Evolutionary conservation across 2,888 invertebrate species (phyloP), one percentile per base, ranked within the genome.

Genomic region (Penaeus monodon): DNA sequence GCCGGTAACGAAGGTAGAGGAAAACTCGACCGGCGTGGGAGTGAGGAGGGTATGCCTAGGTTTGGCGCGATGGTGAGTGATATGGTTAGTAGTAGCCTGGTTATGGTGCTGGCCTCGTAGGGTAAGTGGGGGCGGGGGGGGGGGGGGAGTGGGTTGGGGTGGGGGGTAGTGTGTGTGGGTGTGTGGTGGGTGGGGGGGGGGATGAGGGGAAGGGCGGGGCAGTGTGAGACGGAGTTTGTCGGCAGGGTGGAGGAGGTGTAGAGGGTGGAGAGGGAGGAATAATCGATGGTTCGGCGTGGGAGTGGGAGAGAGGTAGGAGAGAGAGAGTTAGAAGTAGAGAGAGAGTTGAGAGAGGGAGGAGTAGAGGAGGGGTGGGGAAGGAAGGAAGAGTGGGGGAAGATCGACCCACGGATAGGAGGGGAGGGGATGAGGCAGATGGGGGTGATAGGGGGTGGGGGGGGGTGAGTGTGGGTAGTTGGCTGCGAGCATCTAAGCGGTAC

Each of bases 1-100:
- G n/a, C n/a, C 38, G 38, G 6, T 38, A 38, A 6, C 38, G 3
- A 38, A 38, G 38, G 38, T 38, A 38, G 38, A 6, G 6, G 38
- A 2, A 38, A 6, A 38, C 2, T 2, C 38, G 38, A 38, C 38
- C 3, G 38, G 38, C 2, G 38, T 38, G 38, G 38, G 38, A 38
- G 38, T 38, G n/a, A 6, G n/a, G 70, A n/a, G n/a, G n/a, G n/a
- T n/a, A n/a, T n/a, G n/a, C n/a, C 7, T n/a, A 33, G 70, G 70
- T 17, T 22, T n/a, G n/a, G n/a, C n/a, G 70, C 33, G 70, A 70
- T 70, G n/a, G n/a, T n/a, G 70, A 70, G 29, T 70, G 70, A 70
- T 70, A 66, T 27, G 27, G 66, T 66, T n/a, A n/a, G 66, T n/a
- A n/a, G 66, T n/a, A 27, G 66, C 24, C 70, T 17, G 27, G 70